Base-by-base conservation (phyloP, 1,140 invertebrate genomes). In the Drosophila sp. region DNA sequence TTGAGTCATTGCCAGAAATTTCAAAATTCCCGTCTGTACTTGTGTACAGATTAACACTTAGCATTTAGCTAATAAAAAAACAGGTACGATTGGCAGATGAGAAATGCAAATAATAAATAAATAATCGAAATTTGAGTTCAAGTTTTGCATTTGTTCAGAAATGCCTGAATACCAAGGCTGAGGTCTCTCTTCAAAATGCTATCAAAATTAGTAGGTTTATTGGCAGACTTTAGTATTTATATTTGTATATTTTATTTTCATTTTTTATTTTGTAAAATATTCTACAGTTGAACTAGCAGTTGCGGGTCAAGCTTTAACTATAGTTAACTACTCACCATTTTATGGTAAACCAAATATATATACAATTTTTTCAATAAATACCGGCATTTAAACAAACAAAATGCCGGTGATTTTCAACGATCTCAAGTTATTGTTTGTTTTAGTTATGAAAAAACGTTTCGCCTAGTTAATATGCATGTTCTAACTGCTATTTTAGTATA, bases 41-140 rank as follows among this genome's bases (percentile, higher is more conserved):
- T 29, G 14, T 29, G 14, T 21, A 61, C 18, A 29, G 63, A 58
- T 57, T 59, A 64, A 54, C 75, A 77, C 67, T 86, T 87, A 86
- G 78, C 82, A 73, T 18, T 51, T 53, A 67, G 82, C 76, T 72
- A 78, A 72, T 43, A 54, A 48, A 62, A 64, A 40, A 27, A 16
- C 34, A 48, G 43, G 45, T 45, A 36, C 57, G 25, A 66, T 61
- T 51, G 73, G 64, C 67, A 81, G 72, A 86, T 79, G 75, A 72
- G 53, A 72, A 57, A 71, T 51, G 45, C 78, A 69, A 86, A 81
- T 81, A 78, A 78, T 74, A 69, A 86, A 81, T 81, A 78, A 78
- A 86, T 69, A 76, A 43, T 48, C 54, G 75, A 57, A 61, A 83
- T 67, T 62, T 77, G 57, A 59, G 74, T 78, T 76, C 65, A 65